phyloP scores from a whole-genome alignment of 2,113 vertebrate species.

The Malaclemys terrapin region DNA sequence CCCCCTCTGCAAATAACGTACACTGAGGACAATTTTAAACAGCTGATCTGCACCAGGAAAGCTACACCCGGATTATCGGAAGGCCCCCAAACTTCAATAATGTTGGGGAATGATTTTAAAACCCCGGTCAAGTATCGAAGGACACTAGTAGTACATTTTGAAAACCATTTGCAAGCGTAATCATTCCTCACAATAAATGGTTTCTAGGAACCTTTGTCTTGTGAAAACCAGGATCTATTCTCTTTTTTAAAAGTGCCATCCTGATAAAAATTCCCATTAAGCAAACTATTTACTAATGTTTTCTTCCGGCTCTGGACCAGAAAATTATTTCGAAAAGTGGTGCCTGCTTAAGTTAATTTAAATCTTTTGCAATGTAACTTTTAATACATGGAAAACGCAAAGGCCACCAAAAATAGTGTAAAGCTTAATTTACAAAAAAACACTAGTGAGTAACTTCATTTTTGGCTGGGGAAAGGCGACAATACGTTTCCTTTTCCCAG shows the following conservation, averaged over 20 bases:
- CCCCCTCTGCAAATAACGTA: constrained; percentile 23
- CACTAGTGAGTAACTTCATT: neutral
- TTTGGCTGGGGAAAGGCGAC: neutral
- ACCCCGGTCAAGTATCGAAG: neutral
- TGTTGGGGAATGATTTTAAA: neutral
- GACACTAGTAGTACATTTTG: neutral
- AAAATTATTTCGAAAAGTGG: neutral
- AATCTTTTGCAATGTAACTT: neutral
- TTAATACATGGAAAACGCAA: neutral
- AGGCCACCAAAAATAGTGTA: neutral
- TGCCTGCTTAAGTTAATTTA: neutral
- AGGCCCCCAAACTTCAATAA: constrained; percentile 28
- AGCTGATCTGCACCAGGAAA: neutral
- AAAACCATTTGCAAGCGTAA: neutral
- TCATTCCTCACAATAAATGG: neutral
- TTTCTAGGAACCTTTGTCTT: neutral
- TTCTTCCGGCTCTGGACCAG: neutral
- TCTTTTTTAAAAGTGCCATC: neutral
- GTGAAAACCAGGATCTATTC: neutral
- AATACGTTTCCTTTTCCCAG: neutral
- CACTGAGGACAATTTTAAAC: constrained; percentile 15
- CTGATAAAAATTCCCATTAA: neutral
- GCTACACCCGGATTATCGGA: neutral
- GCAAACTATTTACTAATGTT: neutral
- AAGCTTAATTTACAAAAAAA: neutral